These are phyloP conservation scores for Ochropleura leucogaster DNA, from an alignment of 2,888 invertebrate species.

Conservation along the genomic window DNA sequence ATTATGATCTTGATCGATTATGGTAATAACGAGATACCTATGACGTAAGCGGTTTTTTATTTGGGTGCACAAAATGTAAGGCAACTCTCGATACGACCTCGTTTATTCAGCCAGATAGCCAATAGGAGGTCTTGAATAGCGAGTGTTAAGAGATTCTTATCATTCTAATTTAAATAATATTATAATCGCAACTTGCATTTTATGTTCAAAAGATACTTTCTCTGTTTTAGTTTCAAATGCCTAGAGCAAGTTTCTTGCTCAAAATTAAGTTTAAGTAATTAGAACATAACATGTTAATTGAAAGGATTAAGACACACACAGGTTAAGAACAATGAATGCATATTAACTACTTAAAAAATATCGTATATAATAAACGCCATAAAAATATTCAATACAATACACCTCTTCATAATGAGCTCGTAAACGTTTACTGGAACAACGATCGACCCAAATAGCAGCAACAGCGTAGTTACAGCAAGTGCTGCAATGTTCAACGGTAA, in stretches of 20 bases:
- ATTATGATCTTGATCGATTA: conserved; percentile 87
- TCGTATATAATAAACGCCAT: not conserved
- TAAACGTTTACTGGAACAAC: conserved; percentile 37
- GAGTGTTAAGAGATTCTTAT: conserved; percentile 77
- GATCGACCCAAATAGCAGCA: conserved; percentile 52
- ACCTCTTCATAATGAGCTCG: conserved; percentile 19
- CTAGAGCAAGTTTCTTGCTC: conserved; percentile 13
- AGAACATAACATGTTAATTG: not conserved
- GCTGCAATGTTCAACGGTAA: conserved; percentile 54
- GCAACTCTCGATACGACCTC: conserved; percentile 80
- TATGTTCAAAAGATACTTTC: conserved; percentile 57
- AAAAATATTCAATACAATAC: conserved; percentile 10
- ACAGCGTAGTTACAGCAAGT: conserved; percentile 42
- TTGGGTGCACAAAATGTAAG: conserved; percentile 74
- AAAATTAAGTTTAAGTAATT: conserved; percentile 1
- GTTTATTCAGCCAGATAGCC: conserved; percentile 74
- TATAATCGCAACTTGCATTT: conserved; percentile 65
- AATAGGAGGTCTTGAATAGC: conserved; percentile 76
- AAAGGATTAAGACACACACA: conserved; percentile 12
- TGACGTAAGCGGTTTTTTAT: conserved; percentile 80
- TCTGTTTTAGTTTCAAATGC: conserved; percentile 47
- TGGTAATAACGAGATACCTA: conserved; percentile 80
- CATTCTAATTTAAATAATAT: conserved; percentile 77
- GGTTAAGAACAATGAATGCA: not conserved
- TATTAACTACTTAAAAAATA: not conserved